Evolutionary conservation across 2,113 vertebrate genomes (phyloP).

Genomic region (Eudorcas thomsonii): DNA sequence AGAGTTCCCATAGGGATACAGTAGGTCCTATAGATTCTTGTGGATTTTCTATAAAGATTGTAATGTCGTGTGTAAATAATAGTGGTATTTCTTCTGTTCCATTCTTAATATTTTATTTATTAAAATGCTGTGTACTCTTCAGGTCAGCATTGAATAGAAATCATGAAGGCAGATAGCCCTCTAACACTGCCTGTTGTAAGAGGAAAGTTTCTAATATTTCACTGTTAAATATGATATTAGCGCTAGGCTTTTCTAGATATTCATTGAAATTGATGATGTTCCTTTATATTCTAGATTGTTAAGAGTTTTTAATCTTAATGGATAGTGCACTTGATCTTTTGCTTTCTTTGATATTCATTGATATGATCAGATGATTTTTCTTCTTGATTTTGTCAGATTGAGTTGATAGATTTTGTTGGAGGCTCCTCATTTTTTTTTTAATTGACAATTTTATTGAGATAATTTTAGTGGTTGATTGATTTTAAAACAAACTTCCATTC

Average conservation of each 20-base stretch:
- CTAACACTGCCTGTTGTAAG: not conserved
- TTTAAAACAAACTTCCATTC: not conserved
- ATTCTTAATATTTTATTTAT: not conserved
- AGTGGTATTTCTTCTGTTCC: not conserved
- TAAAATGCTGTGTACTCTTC: not conserved
- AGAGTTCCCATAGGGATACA: not conserved
- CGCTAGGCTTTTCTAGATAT: not conserved
- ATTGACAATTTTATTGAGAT: not conserved
- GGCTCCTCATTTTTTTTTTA: not conserved
- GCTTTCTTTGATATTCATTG: not conserved
- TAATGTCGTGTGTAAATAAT: not conserved
- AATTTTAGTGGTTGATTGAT: not conserved
- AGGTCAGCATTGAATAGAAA: not conserved
- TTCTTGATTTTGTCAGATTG: not conserved
- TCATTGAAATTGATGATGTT: not conserved
- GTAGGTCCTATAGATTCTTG: not conserved
- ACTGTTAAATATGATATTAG: not conserved
- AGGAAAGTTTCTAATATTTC: not conserved
- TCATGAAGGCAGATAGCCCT: not conserved
- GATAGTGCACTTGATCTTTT: not conserved
- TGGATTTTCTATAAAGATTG: not conserved
- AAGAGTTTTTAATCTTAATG: not conserved
- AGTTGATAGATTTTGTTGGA: not conserved
- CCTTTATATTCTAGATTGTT: not conserved
- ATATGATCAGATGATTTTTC: not conserved